A percentile compares a stretch with the other conserved stretches of the same genome.
Evolutionary conservation across 2,888 invertebrate genomes (phyloP).

Genomic region (Rhagophthalmus giganteus): DNA sequence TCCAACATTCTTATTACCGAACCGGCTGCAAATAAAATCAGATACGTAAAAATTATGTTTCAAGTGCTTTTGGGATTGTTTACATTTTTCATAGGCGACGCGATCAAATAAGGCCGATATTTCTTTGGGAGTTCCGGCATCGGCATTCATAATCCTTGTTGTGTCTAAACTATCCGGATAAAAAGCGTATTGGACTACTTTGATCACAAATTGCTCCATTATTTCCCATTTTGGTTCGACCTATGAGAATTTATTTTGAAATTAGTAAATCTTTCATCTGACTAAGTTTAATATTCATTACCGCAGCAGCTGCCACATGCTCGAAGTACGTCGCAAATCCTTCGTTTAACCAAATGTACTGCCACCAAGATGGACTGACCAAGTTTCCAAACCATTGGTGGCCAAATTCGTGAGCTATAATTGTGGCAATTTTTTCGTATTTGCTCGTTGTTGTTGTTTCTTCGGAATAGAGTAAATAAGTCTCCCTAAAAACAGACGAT

Average conservation of each 20-base stretch:
- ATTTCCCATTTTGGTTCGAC: conserved; percentile 18
- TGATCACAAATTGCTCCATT: conserved; percentile 16
- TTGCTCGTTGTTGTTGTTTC: conserved; percentile 51
- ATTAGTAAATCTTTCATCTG: no score
- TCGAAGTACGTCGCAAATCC: conserved; percentile 68
- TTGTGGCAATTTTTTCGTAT: conserved; percentile 57
- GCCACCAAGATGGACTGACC: conserved; percentile 68
- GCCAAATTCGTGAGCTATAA: conserved; percentile 66
- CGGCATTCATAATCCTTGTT: conserved; percentile 59
- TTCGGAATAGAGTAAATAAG: conserved; percentile 60
- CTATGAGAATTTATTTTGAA: conserved; percentile 2
- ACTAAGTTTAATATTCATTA: no score
- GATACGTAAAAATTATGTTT: background rate
- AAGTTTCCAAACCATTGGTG: conserved; percentile 75
- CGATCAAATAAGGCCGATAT: conserved; percentile 62
- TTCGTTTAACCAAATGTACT: conserved; percentile 67
- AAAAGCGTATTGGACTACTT: conserved; percentile 13
- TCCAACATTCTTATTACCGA: conserved; percentile 59
- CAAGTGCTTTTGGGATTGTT: conserved; percentile 31
- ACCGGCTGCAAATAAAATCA: conserved; percentile 55
- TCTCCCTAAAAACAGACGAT: conserved; percentile 62
- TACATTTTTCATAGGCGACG: conserved; percentile 22
- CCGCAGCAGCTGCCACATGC: conserved; percentile 52
- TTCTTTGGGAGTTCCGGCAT: conserved; percentile 60
- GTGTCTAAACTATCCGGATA: conserved; percentile 18